Evolutionary conservation across 2,888 invertebrate genomes (phyloP).

Genomic region (Euproctis similis): DNA sequence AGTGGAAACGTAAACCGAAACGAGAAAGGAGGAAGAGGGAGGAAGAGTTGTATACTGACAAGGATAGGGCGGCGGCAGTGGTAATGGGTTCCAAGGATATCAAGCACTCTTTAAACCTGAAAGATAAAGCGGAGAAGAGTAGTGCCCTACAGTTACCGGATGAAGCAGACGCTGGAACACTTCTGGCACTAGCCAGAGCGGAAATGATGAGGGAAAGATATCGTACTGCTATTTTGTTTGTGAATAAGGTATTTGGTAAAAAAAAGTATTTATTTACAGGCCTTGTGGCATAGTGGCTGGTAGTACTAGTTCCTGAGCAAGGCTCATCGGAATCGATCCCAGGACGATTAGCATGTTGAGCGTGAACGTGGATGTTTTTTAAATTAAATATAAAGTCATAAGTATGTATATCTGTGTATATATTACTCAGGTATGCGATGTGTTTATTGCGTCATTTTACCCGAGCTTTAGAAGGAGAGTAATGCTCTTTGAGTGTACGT

Average conservation of each 20-base stretch:
- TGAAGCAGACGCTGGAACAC: slow-evolving; percentile 85
- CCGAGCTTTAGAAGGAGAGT: no score
- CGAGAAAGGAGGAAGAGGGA: slow-evolving; percentile 55
- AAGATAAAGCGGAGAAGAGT: slow-evolving; percentile 85
- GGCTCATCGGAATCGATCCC: no score
- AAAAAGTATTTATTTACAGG: no score
- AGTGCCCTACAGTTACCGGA: slow-evolving; percentile 83
- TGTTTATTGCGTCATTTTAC: no score
- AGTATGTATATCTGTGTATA: no score
- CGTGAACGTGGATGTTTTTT: no score
- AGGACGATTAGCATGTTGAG: no score
- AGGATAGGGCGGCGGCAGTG: slow-evolving; percentile 92
- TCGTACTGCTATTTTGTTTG: slow-evolving; percentile 82
- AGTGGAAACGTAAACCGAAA: slow-evolving; percentile 49
- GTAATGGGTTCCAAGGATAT: slow-evolving; percentile 91
- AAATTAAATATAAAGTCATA: no score
- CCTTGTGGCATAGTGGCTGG: no score
- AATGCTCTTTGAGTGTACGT: no score
- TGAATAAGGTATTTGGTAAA: slow-evolving; percentile 87
- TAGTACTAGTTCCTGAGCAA: no score
- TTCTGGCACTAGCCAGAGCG: slow-evolving; percentile 84
- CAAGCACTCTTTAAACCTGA: slow-evolving; percentile 87
- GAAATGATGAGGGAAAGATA: slow-evolving; percentile 85
- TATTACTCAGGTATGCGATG: no score
- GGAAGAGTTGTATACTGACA: slow-evolving; percentile 92